Conservation (phyloP, 1,140 invertebrate species). For the Dendrolimus kikuchii region DNA sequence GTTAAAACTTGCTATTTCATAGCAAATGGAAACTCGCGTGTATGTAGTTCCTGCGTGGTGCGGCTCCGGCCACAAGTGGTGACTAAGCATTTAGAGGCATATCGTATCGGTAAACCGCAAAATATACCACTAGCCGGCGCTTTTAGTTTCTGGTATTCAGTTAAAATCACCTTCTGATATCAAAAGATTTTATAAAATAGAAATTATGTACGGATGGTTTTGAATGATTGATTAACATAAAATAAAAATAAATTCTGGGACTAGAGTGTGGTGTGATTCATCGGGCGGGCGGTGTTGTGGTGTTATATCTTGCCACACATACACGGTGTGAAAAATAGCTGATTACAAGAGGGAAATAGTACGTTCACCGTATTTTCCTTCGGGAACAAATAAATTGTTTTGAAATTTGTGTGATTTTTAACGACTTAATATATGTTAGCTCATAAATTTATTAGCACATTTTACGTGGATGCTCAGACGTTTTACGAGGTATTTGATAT, state of each 20-base stretch:
- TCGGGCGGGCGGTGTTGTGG: no score
- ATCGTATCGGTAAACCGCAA: constrained; percentile 1
- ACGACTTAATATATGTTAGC: constrained; percentile 31
- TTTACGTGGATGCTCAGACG: constrained; percentile 45
- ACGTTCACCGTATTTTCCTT: constrained; percentile 10
- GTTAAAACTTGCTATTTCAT: no score
- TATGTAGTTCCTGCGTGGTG: neutral
- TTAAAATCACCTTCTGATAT: neutral
- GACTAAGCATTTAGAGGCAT: neutral
- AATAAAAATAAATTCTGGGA: no score
- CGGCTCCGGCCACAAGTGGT: constrained; percentile 1
- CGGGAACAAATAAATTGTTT: constrained; percentile 21
- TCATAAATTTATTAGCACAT: constrained; percentile 44
- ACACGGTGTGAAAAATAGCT: neutral
- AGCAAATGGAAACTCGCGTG: neutral
- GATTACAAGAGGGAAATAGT: constrained; percentile 6
- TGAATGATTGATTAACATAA: no score
- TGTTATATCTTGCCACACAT: no score
- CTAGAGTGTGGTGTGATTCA: no score
- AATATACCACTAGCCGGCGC: neutral
- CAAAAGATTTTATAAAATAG: no score
- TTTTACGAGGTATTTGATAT: constrained; percentile 53
- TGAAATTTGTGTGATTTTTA: constrained; percentile 31
- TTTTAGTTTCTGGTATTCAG: neutral
- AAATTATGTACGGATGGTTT: no score